Evolutionary conservation across 2,888 invertebrate species (phyloP).

Genomic region (Microdon myrmicae): DNA sequence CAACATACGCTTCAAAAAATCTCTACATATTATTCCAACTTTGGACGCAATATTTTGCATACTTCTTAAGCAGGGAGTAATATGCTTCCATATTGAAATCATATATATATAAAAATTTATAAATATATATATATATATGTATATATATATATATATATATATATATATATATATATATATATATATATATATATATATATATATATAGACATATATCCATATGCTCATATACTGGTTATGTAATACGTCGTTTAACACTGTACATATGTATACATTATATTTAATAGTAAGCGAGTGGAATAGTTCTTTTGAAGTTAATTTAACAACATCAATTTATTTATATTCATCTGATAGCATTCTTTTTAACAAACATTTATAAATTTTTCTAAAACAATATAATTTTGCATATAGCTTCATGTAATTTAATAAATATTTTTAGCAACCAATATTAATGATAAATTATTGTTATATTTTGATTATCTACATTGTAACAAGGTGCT

Average conservation of each 20-base stretch:
- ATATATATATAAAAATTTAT: conserved; percentile 17
- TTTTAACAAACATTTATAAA: conserved; percentile 5
- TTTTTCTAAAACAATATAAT: no score
- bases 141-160: no score
- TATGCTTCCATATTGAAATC: no score
- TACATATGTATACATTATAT: not conserved
- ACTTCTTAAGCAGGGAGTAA: conserved; percentile 43
- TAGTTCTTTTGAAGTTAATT: conserved; percentile 29
- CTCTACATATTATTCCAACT: conserved; percentile 44
- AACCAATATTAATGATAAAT: conserved; percentile 24
- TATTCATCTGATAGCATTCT: conserved; percentile 6
- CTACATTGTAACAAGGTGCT: conserved; percentile 55
- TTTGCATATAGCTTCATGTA: no score
- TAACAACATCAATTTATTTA: conserved; percentile 19
- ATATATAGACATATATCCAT: no score
- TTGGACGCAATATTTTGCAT: conserved; percentile 39
- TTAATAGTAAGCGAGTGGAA: conserved; percentile 29
- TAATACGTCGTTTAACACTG: no score
- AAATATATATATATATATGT: not conserved
- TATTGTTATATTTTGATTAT: conserved; percentile 32
- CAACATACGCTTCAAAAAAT: no score
- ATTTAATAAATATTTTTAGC: conserved; percentile 7
- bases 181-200: no score
- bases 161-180: no score
- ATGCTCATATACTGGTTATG: no score